Conservation (phyloP, 2,797 vertebrate genomes). For the Avahi laniger region DNA sequence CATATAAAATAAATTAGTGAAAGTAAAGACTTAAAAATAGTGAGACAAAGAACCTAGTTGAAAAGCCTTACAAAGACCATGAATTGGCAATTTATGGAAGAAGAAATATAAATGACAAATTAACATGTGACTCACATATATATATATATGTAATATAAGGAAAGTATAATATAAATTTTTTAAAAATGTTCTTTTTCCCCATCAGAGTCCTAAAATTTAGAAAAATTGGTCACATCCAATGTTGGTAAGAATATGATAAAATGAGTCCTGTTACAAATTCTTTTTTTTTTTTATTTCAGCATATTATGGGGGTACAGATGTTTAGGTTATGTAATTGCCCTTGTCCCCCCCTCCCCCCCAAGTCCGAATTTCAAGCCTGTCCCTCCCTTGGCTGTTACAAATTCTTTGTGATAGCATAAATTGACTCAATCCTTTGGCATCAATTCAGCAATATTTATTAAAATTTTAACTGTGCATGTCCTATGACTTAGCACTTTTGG, state of each 20-base stretch:
- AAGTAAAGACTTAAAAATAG: slow-evolving; percentile 1
- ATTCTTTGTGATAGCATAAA: background rate
- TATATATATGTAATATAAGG: background rate
- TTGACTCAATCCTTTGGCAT: background rate
- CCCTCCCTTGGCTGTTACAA: background rate
- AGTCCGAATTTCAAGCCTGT: too few relatives aligned
- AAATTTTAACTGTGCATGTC: background rate
- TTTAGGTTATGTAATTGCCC: too few relatives aligned
- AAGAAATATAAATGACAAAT: background rate
- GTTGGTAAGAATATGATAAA: background rate
- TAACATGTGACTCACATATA: background rate
- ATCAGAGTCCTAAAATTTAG: background rate
- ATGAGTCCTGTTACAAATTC: background rate
- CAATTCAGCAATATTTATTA: background rate
- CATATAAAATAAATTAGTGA: background rate
- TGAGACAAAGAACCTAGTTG: background rate
- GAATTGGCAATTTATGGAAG: background rate
- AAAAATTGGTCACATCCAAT: background rate
- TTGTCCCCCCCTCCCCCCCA: too few relatives aligned
- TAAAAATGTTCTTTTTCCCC: background rate
- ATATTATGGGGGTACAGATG: too few relatives aligned
- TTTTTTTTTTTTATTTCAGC: background rate
- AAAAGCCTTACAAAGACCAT: background rate
- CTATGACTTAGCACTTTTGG: background rate
- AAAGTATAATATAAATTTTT: slow-evolving; percentile 1